Evolutionary conservation across 2,888 invertebrate species (phyloP), one percentile per base, ranked within the genome.

Genomic region (Seira musarum): DNA sequence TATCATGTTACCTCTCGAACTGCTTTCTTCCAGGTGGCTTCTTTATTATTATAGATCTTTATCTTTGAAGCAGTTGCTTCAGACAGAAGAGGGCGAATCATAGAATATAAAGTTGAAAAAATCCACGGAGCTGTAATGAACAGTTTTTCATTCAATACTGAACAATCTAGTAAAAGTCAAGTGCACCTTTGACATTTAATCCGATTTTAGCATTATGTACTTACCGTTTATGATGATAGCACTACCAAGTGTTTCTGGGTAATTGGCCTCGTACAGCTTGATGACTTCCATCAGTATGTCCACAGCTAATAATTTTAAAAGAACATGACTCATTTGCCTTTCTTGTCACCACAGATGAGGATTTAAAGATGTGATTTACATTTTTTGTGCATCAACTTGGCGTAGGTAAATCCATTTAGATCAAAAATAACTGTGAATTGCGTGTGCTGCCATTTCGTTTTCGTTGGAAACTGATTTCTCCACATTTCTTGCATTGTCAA

Each of bases 231-330:
- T 78, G 15, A 81, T 70, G 0, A 81, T 25, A 2, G 73, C 72
- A 13, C 64, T 24, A 2, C 70, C 81, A 5, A 81, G 35, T 19
- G 77, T 81, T 25, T 81, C 81, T 1, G 81, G 81, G 46, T 81
- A 81, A 19, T 81, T 81, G 10, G 81, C 81, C 61, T 81, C 81
- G 25, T 81, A 81, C n/a, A 81, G n/a, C 19, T 69, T 81, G 5
- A 81, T 70, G 0, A 70, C 21, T 22, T 81, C 81, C 1, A 81
- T 15, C 8, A 81, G 61, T 1, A 78, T 70, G 46, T 81, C 81
- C 19, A 81, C 72, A 13, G 81, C 81, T 81, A 61, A 57, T 30
- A 71, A 35, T 46, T 1, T 22, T 24, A 24, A 24, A n/a, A 13
- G 22, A 6, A 46, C 53, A 8, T n/a, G n/a, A n/a, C n/a, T 30